phyloP scores from a whole-genome alignment of 2,797 vertebrate genomes.

The Crotalus adamanteus region DNA sequence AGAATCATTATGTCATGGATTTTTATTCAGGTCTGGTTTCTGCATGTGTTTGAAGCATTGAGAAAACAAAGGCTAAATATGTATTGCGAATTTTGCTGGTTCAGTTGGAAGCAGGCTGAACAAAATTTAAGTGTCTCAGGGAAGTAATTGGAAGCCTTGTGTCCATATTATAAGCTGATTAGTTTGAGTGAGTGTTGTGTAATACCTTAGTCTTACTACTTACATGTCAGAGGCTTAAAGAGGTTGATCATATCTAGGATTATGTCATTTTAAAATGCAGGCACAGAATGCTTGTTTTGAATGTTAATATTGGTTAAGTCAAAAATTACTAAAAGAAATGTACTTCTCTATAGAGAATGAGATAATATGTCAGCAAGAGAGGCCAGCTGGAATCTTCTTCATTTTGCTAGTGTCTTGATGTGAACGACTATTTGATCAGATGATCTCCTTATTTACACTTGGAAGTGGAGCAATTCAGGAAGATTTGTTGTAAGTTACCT shows the following conservation, averaged over 20 bases:
- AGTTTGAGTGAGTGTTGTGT: neutral
- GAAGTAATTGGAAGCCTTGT: neutral
- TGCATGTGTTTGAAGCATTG: conserved; percentile 24
- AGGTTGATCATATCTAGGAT: neutral
- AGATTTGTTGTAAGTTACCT: neutral
- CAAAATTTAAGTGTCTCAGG: neutral
- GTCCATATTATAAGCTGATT: neutral
- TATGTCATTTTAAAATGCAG: neutral
- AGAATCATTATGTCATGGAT: conserved; percentile 26
- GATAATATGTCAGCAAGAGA: neutral
- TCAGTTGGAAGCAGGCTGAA: neutral
- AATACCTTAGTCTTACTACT: neutral
- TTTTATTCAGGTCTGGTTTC: conserved; percentile 23
- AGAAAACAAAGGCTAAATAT: neutral
- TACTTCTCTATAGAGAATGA: neutral
- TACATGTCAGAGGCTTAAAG: neutral
- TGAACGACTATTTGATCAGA: neutral
- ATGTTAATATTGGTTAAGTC: neutral
- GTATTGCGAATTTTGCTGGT: neutral
- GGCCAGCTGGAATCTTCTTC: neutral
- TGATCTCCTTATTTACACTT: neutral
- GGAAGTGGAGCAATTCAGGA: neutral
- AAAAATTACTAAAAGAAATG: neutral
- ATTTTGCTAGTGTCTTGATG: neutral
- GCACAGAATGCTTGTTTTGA: neutral